Evolutionary conservation across 2,888 invertebrate species (phyloP).

Genomic region (Apoda limacodes): DNA sequence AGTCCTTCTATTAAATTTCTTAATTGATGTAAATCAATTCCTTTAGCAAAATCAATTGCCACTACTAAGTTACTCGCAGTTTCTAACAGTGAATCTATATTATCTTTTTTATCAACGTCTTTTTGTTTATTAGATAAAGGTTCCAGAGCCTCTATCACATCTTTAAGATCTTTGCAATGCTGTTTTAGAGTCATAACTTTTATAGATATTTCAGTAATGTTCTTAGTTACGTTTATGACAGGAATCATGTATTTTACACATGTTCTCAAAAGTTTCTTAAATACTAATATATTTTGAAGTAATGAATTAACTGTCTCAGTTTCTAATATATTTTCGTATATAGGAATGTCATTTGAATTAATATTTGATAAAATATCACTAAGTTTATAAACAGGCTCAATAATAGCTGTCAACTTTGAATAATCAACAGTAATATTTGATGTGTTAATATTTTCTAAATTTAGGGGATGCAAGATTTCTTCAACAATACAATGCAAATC

Average conservation of each 20-base stretch:
- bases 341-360: constrained; percentile 48
- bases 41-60: constrained; percentile 34
- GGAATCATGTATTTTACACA: constrained; percentile 39
- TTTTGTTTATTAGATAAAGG: constrained; percentile 6
- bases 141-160: constrained; percentile 29
- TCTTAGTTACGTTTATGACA: constrained; percentile 38
- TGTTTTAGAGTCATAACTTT: constrained; percentile 37
- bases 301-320: constrained; percentile 43
- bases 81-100: constrained; percentile 28
- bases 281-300: constrained; percentile 36
- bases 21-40: constrained; percentile 37
- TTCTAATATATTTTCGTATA: constrained; percentile 47
- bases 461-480: constrained; percentile 44
- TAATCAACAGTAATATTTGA: constrained; percentile 27
- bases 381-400: constrained; percentile 48
- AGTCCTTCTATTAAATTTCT: constrained; percentile 41
- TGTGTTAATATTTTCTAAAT: constrained; percentile 40
- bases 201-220: constrained; percentile 42
- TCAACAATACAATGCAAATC: constrained; percentile 41
- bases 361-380: constrained; percentile 44
- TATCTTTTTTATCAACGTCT: constrained; percentile 16
- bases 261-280: constrained; percentile 41
- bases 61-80: constrained; percentile 34
- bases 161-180: constrained; percentile 37
- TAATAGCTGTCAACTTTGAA: constrained; percentile 38